A percentile compares a stretch with the other conserved stretches of the same genome.
These are phyloP conservation scores for Chaunax sp. DNA, from an alignment of 2,797 vertebrate genomes.

Conservation along the genomic window DNA sequence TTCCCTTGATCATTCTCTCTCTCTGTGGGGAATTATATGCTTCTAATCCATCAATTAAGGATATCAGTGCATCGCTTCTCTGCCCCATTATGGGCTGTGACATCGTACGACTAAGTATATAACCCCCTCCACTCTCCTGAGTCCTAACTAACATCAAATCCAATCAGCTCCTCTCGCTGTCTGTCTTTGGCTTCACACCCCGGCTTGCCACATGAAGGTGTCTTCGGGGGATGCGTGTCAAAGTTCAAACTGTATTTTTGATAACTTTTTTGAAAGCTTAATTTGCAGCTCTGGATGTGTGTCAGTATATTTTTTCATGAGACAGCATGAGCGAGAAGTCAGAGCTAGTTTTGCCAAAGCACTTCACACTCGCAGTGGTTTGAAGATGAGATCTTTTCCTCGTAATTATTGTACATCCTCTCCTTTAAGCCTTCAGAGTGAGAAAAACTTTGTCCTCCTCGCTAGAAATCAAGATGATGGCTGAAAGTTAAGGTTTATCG, in stretches of 20 bases:
- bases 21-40: constrained; percentile 73
- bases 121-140: constrained; percentile 60
- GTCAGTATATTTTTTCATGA: background rate
- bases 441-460: constrained; percentile 11
- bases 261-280: constrained; percentile 1
- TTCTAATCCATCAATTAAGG: constrained; percentile 85
- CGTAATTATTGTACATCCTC: constrained; percentile 28
- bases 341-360: constrained; percentile 11
- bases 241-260: constrained; percentile 19
- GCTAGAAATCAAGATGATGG: constrained; percentile 25
- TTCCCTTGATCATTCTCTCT: constrained; percentile 69
- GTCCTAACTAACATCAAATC: constrained; percentile 66
- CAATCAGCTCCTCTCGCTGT: constrained; percentile 53
- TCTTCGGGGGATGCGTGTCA: constrained; percentile 34
- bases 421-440: constrained; percentile 19
- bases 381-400: constrained; percentile 16
- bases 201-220: background rate
- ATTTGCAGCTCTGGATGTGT: constrained; percentile 15
- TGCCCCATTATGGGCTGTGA: constrained; percentile 76
- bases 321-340: background rate
- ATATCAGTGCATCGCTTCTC: constrained; percentile 79
- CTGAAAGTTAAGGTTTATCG: constrained; percentile 9
- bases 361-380: constrained; percentile 6
- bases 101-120: constrained; percentile 75
- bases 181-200: constrained; percentile 33